Conservation (phyloP, 2,797 vertebrate species). For the Squalus acanthias region DNA sequence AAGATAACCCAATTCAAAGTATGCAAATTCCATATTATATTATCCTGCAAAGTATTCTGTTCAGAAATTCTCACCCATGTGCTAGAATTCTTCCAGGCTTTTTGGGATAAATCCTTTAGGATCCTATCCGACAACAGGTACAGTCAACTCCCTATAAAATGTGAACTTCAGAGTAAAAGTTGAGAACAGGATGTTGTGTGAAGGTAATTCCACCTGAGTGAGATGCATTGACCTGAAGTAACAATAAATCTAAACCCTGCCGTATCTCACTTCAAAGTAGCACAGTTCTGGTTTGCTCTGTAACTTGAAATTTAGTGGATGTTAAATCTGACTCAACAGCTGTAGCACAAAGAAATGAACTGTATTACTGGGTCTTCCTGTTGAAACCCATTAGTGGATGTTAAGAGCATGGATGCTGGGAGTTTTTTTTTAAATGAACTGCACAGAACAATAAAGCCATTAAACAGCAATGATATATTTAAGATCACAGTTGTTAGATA, state of each 20-base stretch:
- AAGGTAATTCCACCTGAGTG: not conserved
- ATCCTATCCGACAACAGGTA: not conserved
- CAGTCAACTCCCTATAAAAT: not conserved
- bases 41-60: not conserved
- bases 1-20: not conserved
- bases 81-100: not conserved
- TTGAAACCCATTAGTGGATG: not conserved
- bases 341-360: slow-evolving; percentile 9
- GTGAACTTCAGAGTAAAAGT: not conserved
- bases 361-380: not conserved
- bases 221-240: not conserved
- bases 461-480: not conserved
- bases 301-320: not conserved
- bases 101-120: not conserved
- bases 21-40: not conserved
- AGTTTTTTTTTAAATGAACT: not conserved
- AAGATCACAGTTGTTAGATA: not conserved
- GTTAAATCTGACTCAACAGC: not conserved
- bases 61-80: not conserved
- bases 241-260: not conserved
- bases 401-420: not conserved
- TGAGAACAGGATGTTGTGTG: not conserved
- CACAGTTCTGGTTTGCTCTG: not conserved
- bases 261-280: not conserved
- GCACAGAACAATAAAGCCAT: not conserved